These are phyloP conservation scores for Boloria selene DNA, from an alignment of 2,888 invertebrate species.

Conservation along the genomic window DNA sequence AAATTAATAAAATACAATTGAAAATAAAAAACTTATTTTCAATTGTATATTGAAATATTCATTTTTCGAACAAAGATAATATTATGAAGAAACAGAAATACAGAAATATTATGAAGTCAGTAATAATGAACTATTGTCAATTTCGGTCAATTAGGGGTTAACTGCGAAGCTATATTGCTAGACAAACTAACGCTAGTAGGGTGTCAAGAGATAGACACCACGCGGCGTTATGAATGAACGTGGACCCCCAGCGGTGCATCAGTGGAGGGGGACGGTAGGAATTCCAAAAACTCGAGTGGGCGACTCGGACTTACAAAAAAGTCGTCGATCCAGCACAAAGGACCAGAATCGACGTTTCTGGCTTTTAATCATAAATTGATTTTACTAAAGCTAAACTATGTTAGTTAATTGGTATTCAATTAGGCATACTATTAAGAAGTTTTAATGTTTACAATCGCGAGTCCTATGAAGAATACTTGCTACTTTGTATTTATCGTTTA, in stretches of 20 bases:
- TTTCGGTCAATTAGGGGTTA: conserved; percentile 39
- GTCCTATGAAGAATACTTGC: not conserved
- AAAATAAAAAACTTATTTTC: too few species aligned
- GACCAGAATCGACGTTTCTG: conserved; percentile 41
- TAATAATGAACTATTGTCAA: conserved; percentile 3
- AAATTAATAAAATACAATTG: not conserved
- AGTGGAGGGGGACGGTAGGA: conserved; percentile 51
- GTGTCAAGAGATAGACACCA: conserved; percentile 37
- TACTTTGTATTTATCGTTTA: not conserved
- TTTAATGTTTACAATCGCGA: not conserved
- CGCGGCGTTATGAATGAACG: conserved; percentile 76
- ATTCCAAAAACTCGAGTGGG: conserved; percentile 67
- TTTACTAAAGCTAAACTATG: conserved; percentile 30
- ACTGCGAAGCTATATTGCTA: conserved; percentile 24
- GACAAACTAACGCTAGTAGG: conserved; percentile 27
- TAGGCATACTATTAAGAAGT: not conserved
- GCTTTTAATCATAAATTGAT: conserved; percentile 44
- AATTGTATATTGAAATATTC: too few species aligned
- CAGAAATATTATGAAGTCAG: not conserved
- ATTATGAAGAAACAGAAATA: too few species aligned
- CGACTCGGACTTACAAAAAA: conserved; percentile 46
- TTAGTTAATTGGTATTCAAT: conserved; percentile 22
- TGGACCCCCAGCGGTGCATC: conserved; percentile 59
- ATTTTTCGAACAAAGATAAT: too few species aligned
- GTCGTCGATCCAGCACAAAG: conserved; percentile 62